Conservation (phyloP, 2,113 vertebrate species). For the Lutjanus erythropterus region DNA sequence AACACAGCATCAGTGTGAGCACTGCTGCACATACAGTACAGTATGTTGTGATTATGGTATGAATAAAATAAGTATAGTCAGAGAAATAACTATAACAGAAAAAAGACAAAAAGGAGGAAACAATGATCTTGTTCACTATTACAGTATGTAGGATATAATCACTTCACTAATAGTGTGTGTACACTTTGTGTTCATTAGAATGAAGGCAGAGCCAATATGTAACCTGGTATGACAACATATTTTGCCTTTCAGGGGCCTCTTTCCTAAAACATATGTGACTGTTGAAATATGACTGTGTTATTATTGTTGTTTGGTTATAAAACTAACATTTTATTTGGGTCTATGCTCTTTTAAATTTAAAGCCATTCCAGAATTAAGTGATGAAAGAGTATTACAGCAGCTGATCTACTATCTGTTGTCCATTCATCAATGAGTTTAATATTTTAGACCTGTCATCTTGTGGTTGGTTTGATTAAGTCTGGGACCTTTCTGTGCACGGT, state of each 20-base stretch:
- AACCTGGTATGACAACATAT: neutral
- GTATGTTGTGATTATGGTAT: neutral
- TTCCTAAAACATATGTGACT: neutral
- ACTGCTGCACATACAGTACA: slow-evolving; percentile 1
- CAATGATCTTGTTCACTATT: neutral
- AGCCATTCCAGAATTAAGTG: neutral
- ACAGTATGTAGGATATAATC: neutral
- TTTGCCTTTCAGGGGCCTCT: slow-evolving; percentile 1
- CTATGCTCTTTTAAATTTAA: neutral
- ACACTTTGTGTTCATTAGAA: neutral
- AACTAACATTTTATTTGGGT: neutral
- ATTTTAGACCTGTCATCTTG: neutral
- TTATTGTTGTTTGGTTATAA: neutral
- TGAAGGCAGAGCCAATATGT: neutral
- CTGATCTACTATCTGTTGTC: neutral
- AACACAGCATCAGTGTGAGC: neutral
- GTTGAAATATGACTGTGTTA: neutral
- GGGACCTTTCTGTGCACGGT: too few species aligned
- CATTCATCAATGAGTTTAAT: neutral
- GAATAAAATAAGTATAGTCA: slow-evolving; percentile 7
- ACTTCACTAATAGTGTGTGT: slow-evolving; percentile 19
- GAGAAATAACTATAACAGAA: neutral
- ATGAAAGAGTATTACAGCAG: neutral
- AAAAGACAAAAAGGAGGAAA: neutral
- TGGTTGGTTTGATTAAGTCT: too few species aligned